Base-by-base conservation (phyloP, 2,797 vertebrate genomes). In the Sciurus vulgaris region DNA sequence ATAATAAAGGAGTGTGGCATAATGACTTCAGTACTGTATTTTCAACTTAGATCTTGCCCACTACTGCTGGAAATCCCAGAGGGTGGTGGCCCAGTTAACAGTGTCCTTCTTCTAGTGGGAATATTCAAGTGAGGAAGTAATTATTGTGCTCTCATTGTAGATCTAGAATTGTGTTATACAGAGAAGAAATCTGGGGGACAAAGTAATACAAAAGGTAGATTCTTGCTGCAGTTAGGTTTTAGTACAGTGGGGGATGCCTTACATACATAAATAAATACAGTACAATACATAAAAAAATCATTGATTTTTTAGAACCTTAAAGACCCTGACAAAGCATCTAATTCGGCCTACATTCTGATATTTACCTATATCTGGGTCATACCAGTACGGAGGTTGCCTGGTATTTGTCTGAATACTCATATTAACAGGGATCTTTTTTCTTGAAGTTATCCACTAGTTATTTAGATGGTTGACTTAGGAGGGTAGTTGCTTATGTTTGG, bases 101-200 rank as follows among this genome's bases (percentile, higher is more conserved):
- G 10, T 89, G 83, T 18, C 79, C 54, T 95, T 86, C 92, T 59
- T 83, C 59, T 96, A 89, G 49, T 59, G 67, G 20, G 18, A 77
- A 89, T 93, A 84, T 93, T 91, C 93, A 94, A 91, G 38, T 70
- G 56, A 92, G n/a, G n/a, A 94, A 95, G 56, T 54, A 94, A 91
- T 95, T 96, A 95, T 78, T 56, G 5, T 89, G 18, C 22, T 97
- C 8, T 79, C 65, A 72, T 56, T 84, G 59, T 88, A 91, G 91
- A 38, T 8, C 41, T 22, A 81, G 26, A 93, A 81, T 59, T 88
- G 7, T 93, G 38, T 61, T 83, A 82, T 91, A 87, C 24, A 95
- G 49, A 73, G 70, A 84, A 93, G 35, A 11, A 44, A 74, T 91
- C 26, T 86, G 76, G 17, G 35, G 12, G 74, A 78, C 83, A 91